Conservation (phyloP, 2,113 vertebrate species). For the Rafetus swinhoei region DNA sequence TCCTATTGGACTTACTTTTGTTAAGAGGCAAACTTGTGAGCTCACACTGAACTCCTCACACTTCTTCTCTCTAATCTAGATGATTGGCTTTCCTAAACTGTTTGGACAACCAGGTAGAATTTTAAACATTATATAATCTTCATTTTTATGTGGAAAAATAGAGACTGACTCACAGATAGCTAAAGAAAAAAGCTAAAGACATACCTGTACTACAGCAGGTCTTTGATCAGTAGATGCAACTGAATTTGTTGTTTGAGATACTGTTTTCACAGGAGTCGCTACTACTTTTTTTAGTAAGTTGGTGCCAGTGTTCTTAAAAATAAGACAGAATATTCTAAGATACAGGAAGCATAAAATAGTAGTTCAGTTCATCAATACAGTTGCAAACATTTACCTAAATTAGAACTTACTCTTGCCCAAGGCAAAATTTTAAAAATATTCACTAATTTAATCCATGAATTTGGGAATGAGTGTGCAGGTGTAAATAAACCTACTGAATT, state of each 20-base stretch:
- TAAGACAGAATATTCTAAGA: background rate
- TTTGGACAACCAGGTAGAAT: background rate
- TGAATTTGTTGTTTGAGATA: conserved; percentile 71
- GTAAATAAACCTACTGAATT: background rate
- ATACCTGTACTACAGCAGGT: conserved; percentile 80
- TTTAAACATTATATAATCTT: background rate
- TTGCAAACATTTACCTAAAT: background rate
- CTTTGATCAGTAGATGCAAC: conserved; percentile 73
- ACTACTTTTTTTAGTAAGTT: conserved; percentile 78
- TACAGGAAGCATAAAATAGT: background rate
- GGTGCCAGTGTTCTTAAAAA: conserved; percentile 78
- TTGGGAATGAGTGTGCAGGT: background rate
- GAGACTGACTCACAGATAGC: background rate
- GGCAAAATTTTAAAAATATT: background rate
- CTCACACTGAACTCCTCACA: background rate
- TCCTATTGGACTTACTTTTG: background rate
- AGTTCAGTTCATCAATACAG: background rate
- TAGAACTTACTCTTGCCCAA: background rate
- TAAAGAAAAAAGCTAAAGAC: background rate
- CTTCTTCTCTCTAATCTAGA: background rate
- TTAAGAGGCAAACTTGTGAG: background rate
- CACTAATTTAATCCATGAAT: background rate
- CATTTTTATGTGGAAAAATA: background rate
- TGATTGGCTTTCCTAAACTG: background rate
- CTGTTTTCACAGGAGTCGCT: conserved; percentile 77